These are phyloP conservation scores for Oscheius sp. DNA, from an alignment of 2,888 invertebrate genomes.

Conservation along the genomic window DNA sequence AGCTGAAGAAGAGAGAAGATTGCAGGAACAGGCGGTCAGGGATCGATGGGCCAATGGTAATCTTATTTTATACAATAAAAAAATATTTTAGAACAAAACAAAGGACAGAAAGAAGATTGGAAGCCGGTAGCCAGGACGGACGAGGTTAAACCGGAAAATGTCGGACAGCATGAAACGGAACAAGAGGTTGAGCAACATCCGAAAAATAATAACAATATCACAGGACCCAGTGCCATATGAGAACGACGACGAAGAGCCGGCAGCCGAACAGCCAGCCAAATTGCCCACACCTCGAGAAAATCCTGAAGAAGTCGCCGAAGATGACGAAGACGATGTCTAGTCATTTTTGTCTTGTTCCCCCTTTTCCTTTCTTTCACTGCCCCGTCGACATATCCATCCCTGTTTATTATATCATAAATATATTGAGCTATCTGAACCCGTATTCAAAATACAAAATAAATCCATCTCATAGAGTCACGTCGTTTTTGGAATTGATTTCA, in stretches of 20 bases:
- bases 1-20: conserved; percentile 10
- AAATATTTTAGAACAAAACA: neutral
- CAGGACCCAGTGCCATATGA: conserved; percentile 20
- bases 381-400: neutral
- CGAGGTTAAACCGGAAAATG: neutral
- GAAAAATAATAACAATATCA: neutral
- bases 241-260: conserved; percentile 20
- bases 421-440: conserved; percentile 16
- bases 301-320: conserved; percentile 3
- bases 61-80: neutral
- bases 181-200: neutral
- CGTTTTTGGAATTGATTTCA: conserved; percentile 66
- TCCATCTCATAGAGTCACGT: conserved; percentile 56
- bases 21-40: conserved; percentile 21
- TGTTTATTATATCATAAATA: conserved; percentile 15
- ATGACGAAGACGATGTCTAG: conserved; percentile 16
- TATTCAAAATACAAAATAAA: conserved; percentile 7
- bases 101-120: neutral
- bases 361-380: neutral
- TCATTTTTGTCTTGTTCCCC: neutral
- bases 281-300: neutral
- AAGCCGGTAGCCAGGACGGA: neutral
- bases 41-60: conserved; percentile 18
- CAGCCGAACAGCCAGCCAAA: conserved; percentile 7
- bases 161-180: neutral